Base-by-base conservation (phyloP, 2,888 invertebrate genomes). In the Camponotus fellah region DNA sequence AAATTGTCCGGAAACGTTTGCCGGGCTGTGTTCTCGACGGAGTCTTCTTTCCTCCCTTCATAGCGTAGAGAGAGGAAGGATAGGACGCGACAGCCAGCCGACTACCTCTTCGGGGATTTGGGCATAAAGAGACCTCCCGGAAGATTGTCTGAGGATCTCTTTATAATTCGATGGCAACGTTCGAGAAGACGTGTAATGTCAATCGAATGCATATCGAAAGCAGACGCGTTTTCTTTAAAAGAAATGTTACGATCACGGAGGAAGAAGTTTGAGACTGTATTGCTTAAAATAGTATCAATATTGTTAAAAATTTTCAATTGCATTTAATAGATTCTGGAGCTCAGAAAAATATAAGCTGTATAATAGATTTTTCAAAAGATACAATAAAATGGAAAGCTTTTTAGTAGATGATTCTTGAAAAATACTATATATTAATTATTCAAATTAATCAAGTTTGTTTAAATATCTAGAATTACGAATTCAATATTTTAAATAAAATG, bases 1-100 rank as follows among this genome's bases (percentile, higher is more conserved):
- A 93, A 93, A 93, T 93, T 92, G 92, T 92, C 91, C 90, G 92
- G 91, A 92, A 92, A 90, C 89, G 87, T 89, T 86, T 77, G 81
- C 77, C 84, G 71, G 74, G 75, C 77, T 86, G 87, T 86, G 87
- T 82, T 74, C 86, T 83, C 85, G 37, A 77, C 72, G 84, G 85
- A 85, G 75, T 87, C 87, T 87, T 90, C 87, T 89, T 89, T 83
- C 82, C 74, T 53, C 66, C 26, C 17, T 76, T 17, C n/a, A 21
- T 32, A 37, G 60, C 17, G 56, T 43, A 43, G 40, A 32, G 53
- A 12, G 40, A 12, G 40, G 58, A 46, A 34, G 34, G 34, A 60
- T 34, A 60, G 21, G 46, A 46, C 26, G 49, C 49, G 60, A 17
- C 21, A 46, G 69, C n/a, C 64, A 69, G 80, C 26, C 75, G 65